Evolutionary conservation across 2,113 vertebrate genomes (phyloP), one percentile per base, ranked within the genome.

Genomic region (Limanda limanda): DNA sequence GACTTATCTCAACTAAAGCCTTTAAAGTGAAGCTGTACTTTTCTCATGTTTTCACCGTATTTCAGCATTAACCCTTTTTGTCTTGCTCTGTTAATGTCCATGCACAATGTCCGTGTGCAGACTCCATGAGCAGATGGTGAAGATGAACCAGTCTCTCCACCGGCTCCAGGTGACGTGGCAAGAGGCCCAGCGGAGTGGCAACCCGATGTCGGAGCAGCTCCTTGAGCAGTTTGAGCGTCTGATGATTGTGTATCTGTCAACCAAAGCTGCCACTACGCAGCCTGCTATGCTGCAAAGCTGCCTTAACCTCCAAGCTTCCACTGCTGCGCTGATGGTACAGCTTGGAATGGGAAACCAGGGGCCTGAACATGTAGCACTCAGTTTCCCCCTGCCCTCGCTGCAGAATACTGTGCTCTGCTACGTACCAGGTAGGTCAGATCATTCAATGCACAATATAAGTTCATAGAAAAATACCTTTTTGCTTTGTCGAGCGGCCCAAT

Each of bases 91-190:
- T 67, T 58, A 83, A 25, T 67, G 8, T 55, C 64, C 23, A 5
- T n/a, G 18, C 25, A 45, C 45, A 51, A 40, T 51, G 17, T 67
- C 45, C 35, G 8, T 58, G 20, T 13, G 27, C 82, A 99, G 98
- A 94, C 93, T 99, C 85, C 97, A 99, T 0, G 98, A 99, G 88
- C 97, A 99, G 93, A 98, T 99, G 97, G 96, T 99, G 68, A 99
- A 98, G 94, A 96, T 98, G 94, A 99, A 98, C 95, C 98, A 99
- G 93, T 97, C 96, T 71, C 96, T 99, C 75, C 98, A 99, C 88
- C 96, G 97, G 91, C 96, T 99, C 71, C 98, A 99, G 92, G 95
- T 96, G 47, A 95, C 97, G 0, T 99, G 97, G 96, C 95, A 97
- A 61, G 98, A 99, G 45, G 97, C 98, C 67, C 97, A 99, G 92